Percentiles rank a stretch among this genome's conserved stretches.
Conservation (phyloP, 1,140 invertebrate genomes). For the Aphis gossypii region DNA sequence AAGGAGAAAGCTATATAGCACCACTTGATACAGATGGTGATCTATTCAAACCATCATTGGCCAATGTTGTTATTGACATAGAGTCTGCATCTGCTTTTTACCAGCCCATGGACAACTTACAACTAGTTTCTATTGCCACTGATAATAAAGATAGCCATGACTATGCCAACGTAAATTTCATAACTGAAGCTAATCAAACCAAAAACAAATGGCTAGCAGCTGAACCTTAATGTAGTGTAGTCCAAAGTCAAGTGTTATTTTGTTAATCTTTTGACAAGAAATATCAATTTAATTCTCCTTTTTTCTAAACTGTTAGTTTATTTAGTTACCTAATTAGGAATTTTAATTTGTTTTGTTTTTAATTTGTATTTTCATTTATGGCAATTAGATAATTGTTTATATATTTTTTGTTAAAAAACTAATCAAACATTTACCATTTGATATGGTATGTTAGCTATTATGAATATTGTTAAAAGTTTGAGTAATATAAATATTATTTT, state of each 20-base stretch:
- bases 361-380: background rate
- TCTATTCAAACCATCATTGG: conserved; percentile 40
- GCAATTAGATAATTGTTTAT: background rate
- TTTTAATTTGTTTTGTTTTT: background rate
- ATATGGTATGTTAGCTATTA: background rate
- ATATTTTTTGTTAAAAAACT: background rate
- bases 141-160: conserved; percentile 39
- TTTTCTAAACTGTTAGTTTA: background rate
- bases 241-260: background rate
- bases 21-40: conserved; percentile 42
- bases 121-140: conserved; percentile 39
- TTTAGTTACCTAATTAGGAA: background rate
- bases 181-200: background rate
- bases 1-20: background rate
- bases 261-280: background rate
- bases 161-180: conserved; percentile 13
- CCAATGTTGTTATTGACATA: conserved; percentile 53
- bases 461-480: background rate
- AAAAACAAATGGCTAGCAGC: conserved; percentile 48
- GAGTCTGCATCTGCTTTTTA: conserved; percentile 45
- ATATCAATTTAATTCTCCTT: background rate
- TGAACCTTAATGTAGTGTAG: conserved; percentile 10
- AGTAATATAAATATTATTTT: background rate
- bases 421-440: conserved; percentile 30
- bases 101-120: conserved; percentile 17